Evolutionary conservation across 2,888 invertebrate genomes (phyloP).

Genomic region (Amiota communis): DNA sequence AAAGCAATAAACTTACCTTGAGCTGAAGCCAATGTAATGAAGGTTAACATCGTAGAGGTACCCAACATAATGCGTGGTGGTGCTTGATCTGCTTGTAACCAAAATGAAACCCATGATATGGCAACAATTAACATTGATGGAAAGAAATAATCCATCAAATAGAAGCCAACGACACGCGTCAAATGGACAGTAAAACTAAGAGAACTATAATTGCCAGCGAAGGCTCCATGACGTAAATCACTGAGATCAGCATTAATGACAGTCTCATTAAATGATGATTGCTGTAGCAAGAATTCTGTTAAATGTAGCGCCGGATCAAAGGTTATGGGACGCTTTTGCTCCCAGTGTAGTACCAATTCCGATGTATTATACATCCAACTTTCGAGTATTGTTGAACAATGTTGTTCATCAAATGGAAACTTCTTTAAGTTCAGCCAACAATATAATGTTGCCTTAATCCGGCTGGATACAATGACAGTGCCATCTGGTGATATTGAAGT

Average conservation of each 20-base stretch:
- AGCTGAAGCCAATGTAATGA: slow-evolving; percentile 89
- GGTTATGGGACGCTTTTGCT: slow-evolving; percentile 81
- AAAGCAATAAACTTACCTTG: slow-evolving; percentile 74
- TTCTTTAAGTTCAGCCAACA: slow-evolving; percentile 91
- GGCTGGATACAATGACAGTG: slow-evolving; percentile 83
- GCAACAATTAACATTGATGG: slow-evolving; percentile 90
- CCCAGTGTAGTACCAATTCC: slow-evolving; percentile 84
- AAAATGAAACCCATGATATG: slow-evolving; percentile 92
- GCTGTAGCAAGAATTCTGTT: slow-evolving; percentile 84
- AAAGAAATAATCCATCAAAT: slow-evolving; percentile 90
- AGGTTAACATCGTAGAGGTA: slow-evolving; percentile 89
- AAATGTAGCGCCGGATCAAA: slow-evolving; percentile 84
- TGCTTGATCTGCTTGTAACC: slow-evolving; percentile 89
- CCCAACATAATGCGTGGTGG: slow-evolving; percentile 88
- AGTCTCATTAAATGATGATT: slow-evolving; percentile 82
- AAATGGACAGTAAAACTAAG: slow-evolving; percentile 85
- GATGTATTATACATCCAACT: slow-evolving; percentile 90
- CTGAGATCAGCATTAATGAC: slow-evolving; percentile 80
- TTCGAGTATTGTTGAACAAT: slow-evolving; percentile 85
- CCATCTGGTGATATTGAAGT: slow-evolving; percentile 86
- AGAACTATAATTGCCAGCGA: slow-evolving; percentile 87
- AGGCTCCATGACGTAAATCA: slow-evolving; percentile 82
- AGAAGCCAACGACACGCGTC: slow-evolving; percentile 87
- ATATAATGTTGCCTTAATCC: slow-evolving; percentile 86
- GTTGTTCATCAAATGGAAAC: slow-evolving; percentile 90